A percentile compares a stretch with the other conserved stretches of the same genome.
Evolutionary conservation across 2,113 vertebrate genomes (phyloP).

Genomic region (Lichenostomus cassidix): DNA sequence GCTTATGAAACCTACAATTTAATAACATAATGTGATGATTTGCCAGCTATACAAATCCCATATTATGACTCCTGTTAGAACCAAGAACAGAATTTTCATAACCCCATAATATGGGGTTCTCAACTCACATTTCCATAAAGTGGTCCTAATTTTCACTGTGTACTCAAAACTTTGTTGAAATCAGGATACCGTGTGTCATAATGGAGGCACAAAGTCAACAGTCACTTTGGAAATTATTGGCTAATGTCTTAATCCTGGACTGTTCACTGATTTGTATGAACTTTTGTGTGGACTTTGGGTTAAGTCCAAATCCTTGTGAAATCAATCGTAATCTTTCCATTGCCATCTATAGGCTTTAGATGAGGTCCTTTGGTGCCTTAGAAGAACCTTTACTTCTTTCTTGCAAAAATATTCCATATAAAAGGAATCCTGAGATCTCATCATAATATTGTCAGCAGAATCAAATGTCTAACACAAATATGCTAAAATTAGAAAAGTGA

Average conservation of each 20-base stretch:
- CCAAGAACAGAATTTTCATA: conserved; percentile 7
- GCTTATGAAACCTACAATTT: conserved; percentile 1
- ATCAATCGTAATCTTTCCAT: conserved; percentile 52
- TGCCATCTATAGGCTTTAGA: conserved; percentile 29
- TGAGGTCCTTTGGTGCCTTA: not conserved
- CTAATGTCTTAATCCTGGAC: conserved; percentile 60
- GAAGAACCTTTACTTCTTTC: not conserved
- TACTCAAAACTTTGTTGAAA: conserved; percentile 36
- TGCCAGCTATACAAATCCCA: conserved; percentile 9
- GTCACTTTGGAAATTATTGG: conserved; percentile 61
- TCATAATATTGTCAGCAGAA: not conserved
- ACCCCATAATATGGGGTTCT: not conserved
- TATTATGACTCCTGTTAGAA: not conserved
- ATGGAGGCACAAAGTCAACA: conserved; percentile 41
- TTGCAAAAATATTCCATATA: not conserved
- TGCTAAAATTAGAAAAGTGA: not conserved
- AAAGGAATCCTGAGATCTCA: not conserved
- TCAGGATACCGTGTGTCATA: conserved; percentile 31
- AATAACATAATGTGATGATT: conserved; percentile 30
- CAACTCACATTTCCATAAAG: conserved; percentile 41
- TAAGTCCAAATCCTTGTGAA: conserved; percentile 45
- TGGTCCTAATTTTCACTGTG: conserved; percentile 28
- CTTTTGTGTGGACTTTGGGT: conserved; percentile 41
- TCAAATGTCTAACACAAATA: not conserved
- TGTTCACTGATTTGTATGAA: conserved; percentile 58